Evolutionary conservation across 92 coral and sea anemone species (phyloP).

Genomic region (Diadumene lineata): DNA sequence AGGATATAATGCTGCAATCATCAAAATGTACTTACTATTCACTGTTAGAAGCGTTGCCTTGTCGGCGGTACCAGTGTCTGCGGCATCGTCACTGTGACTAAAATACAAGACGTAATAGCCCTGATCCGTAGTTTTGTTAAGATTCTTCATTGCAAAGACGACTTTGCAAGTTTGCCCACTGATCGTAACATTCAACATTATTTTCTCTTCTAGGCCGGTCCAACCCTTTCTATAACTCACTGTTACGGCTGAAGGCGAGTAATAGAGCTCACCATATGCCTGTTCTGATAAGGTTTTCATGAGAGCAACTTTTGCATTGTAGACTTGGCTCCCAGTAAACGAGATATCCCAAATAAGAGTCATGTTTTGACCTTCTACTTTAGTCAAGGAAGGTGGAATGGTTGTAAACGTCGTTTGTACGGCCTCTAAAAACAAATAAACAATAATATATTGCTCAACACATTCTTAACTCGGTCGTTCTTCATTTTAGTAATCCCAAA

Average conservation of each 20-base stretch:
- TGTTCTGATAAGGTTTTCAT: too few relatives aligned
- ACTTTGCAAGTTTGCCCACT: not conserved
- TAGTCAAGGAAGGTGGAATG: not conserved
- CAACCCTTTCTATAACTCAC: not conserved
- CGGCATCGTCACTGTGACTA: not conserved
- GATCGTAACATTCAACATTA: not conserved
- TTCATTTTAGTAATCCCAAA: too few relatives aligned
- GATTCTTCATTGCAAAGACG: not conserved
- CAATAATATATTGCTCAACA: too few relatives aligned
- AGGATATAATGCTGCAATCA: too few relatives aligned
- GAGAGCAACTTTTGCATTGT: too few relatives aligned
- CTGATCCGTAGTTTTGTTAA: not conserved
- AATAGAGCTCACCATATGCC: too few relatives aligned
- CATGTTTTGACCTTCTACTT: not conserved
- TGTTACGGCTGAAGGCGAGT: too few relatives aligned
- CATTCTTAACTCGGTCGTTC: too few relatives aligned
- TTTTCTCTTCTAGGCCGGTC: not conserved
- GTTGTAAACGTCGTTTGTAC: not conserved
- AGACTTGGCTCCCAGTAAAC: too few relatives aligned
- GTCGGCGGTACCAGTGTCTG: not conserved
- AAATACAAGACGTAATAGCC: not conserved
- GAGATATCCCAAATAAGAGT: not conserved
- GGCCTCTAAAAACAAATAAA: not conserved
- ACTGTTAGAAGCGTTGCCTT: not conserved
- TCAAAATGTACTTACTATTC: not conserved